Conservation (phyloP, 2,797 vertebrate species). For the Diceros bicornis region DNA sequence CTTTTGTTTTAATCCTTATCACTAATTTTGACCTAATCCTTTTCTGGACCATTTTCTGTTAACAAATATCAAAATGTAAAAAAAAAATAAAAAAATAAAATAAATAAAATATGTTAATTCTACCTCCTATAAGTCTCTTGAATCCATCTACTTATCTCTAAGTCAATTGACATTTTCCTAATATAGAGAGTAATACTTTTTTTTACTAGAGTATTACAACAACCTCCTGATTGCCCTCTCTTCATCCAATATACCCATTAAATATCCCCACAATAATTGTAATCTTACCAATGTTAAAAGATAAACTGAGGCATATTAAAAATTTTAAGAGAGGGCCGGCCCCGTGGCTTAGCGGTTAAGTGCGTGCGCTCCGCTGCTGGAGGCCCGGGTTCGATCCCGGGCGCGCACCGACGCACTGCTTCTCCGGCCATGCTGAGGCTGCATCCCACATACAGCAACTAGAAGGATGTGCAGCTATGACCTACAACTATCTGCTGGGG, state of each 20-base stretch:
- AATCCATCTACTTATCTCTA: background rate
- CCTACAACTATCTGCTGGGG: too few species aligned
- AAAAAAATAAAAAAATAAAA: too few species aligned
- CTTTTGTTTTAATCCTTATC: slow-evolving; percentile 18
- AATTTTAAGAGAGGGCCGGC: background rate
- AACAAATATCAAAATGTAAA: slow-evolving; percentile 80
- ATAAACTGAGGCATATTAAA: background rate
- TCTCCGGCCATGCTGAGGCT: too few species aligned
- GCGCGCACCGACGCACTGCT: too few species aligned
- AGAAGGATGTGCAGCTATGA: too few species aligned
- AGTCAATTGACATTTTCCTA: background rate
- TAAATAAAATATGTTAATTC: too few species aligned
- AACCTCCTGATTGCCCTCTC: background rate
- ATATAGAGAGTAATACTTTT: background rate
- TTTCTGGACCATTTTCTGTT: slow-evolving; percentile 70
- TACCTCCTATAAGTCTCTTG: background rate
- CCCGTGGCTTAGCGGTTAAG: too few species aligned
- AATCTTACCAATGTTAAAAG: background rate
- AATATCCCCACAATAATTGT: background rate
- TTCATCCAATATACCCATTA: background rate
- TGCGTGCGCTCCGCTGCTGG: too few species aligned
- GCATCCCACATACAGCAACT: too few species aligned
- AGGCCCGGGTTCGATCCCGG: too few species aligned
- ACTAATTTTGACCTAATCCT: slow-evolving; percentile 24
- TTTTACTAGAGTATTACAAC: background rate